Percentiles rank a stretch among this genome's conserved stretches.
phyloP scores from a whole-genome alignment of 2,888 invertebrate species.

The Stenichneumon culpator region DNA sequence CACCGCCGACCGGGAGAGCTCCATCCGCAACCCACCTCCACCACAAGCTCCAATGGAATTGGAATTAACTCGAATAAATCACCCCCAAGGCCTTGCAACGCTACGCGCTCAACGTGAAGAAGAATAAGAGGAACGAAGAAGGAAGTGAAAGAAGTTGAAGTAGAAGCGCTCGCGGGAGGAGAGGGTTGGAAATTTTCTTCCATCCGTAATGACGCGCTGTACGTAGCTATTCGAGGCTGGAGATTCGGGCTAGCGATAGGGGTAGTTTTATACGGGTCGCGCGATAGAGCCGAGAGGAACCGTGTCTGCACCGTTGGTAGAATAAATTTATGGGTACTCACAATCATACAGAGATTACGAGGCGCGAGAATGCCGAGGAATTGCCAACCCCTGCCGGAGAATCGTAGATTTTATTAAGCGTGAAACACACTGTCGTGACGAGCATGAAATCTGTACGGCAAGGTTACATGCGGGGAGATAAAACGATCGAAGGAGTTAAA shows the following conservation, averaged over 20 bases:
- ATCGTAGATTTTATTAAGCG: conserved; percentile 59
- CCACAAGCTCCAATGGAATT: conserved; percentile 84
- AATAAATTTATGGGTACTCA: conserved; percentile 59
- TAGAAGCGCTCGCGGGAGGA: conserved; percentile 69
- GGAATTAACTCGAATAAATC: conserved; percentile 85
- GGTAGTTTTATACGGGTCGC: conserved; percentile 9
- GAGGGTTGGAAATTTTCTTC: conserved; percentile 82
- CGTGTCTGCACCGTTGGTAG: not conserved
- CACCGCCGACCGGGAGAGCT: conserved; percentile 68
- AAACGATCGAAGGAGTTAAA: conserved; percentile 78
- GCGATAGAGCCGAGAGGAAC: conserved; percentile 14
- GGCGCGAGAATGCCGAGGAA: conserved; percentile 22
- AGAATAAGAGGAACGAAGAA: conserved; percentile 27
- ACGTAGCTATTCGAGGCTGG: conserved; percentile 56
- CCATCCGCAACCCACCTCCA: conserved; percentile 70
- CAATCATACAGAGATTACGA: conserved; percentile 37
- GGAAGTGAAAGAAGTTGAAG: conserved; percentile 65
- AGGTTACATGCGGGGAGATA: conserved; percentile 69
- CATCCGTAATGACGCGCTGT: conserved; percentile 70
- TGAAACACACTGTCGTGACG: conserved; percentile 50
- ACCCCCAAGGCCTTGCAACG: conserved; percentile 79
- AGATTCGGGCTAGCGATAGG: conserved; percentile 55
- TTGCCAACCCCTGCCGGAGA: not conserved
- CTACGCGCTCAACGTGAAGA: conserved; percentile 68
- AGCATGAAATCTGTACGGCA: conserved; percentile 53